phyloP scores from a whole-genome alignment of 2,888 invertebrate genomes.

The Bembecia ichneumoniformis region DNA sequence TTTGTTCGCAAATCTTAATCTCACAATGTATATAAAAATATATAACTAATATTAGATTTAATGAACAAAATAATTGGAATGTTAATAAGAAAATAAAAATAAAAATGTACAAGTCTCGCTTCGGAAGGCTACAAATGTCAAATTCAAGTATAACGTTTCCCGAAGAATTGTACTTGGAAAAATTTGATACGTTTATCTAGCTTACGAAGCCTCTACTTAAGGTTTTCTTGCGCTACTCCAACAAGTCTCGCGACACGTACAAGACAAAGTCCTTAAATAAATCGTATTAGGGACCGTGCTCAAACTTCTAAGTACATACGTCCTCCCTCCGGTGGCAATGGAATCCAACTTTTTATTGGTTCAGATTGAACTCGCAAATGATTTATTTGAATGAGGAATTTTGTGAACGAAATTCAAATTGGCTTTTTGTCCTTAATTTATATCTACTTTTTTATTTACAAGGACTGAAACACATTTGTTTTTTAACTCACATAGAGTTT shows the following conservation, averaged over 20 bases:
- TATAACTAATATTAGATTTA: too few relatives aligned
- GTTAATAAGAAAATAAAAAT: too few relatives aligned
- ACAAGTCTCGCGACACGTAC: constrained; percentile 4
- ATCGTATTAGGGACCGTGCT: constrained; percentile 5
- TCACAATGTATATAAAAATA: too few relatives aligned
- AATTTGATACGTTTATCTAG: neutral
- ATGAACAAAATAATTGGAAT: too few relatives aligned
- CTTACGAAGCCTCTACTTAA: neutral
- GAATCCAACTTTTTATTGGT: constrained; percentile 6
- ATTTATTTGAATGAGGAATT: constrained; percentile 1
- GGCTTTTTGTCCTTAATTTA: too few relatives aligned
- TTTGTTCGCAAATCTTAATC: too few relatives aligned
- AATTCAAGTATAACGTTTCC: too few relatives aligned
- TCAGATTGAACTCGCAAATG: constrained; percentile 7
- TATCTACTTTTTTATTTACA: too few relatives aligned
- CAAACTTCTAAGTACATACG: neutral
- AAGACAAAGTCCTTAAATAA: constrained; percentile 10
- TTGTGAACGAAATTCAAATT: neutral
- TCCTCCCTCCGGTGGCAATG: constrained; percentile 1
- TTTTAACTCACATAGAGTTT: too few relatives aligned
- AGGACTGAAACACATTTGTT: too few relatives aligned
- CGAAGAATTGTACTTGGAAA: neutral
- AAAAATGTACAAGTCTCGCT: too few relatives aligned
- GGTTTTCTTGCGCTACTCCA: neutral
- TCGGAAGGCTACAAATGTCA: too few relatives aligned